Evolutionary conservation across 2,888 invertebrate species (phyloP).

Genomic region (Hydrotaea diabolus): DNA sequence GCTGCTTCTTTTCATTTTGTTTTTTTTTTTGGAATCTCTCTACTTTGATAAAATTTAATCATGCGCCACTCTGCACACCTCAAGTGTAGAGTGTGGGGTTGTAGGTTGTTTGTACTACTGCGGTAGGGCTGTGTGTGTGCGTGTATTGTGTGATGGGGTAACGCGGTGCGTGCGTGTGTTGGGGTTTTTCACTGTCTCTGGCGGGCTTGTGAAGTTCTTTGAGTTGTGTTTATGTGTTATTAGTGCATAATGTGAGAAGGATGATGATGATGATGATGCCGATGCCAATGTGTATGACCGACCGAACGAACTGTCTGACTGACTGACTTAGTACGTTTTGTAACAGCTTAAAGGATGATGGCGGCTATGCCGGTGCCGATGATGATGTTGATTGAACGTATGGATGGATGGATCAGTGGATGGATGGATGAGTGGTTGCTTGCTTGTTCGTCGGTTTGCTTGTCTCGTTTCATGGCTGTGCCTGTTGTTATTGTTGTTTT

Average conservation of each 20-base stretch:
- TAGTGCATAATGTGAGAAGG: constrained; percentile 50
- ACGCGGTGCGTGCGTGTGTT: neutral
- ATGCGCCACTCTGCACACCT: constrained; percentile 67
- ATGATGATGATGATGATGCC: constrained; percentile 41
- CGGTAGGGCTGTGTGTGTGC: constrained; percentile 9
- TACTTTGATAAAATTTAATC: constrained; percentile 67
- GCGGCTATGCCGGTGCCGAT: neutral
- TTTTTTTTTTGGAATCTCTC: constrained; percentile 61
- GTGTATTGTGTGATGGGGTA: too few species aligned
- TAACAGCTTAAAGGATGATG: neutral
- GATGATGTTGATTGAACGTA: constrained; percentile 59
- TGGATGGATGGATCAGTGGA: constrained; percentile 55
- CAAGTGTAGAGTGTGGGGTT: constrained; percentile 61
- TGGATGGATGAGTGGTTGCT: constrained; percentile 46
- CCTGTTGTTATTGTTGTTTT: neutral
- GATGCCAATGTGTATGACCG: constrained; percentile 63
- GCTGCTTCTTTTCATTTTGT: constrained; percentile 23
- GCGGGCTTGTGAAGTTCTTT: constrained; percentile 59
- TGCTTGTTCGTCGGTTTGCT: neutral
- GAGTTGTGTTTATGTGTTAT: constrained; percentile 47
- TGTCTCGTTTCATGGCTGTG: constrained; percentile 34
- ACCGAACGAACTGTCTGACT: constrained; percentile 59
- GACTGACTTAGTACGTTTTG: too few species aligned
- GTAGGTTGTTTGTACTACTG: constrained; percentile 32
- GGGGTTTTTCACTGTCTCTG: constrained; percentile 24